Evolutionary conservation across 2,888 invertebrate species (phyloP).

Genomic region (Plemyria rubiginata): DNA sequence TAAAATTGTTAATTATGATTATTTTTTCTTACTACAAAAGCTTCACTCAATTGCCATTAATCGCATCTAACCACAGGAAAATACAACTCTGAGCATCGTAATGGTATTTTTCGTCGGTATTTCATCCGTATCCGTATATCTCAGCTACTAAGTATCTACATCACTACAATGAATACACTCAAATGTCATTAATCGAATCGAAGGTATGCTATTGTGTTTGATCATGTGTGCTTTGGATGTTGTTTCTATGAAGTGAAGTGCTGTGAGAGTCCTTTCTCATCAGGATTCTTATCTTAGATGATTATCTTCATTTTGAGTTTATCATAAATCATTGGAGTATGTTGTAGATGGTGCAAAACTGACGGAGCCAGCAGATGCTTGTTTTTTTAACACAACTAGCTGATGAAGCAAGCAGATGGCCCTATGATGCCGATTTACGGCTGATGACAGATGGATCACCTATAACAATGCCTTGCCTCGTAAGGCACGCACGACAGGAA

Average conservation of each 20-base stretch:
- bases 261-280: constrained; percentile 26
- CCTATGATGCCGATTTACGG: no score
- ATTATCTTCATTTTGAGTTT: constrained; percentile 2
- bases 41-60: no score
- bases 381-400: no score
- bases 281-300: constrained; percentile 17
- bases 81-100: not conserved
- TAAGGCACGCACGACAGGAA: no score
- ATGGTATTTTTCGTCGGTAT: not conserved
- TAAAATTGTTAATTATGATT: no score
- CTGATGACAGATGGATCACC: no score
- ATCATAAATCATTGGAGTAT: constrained; percentile 36
- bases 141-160: constrained; percentile 6
- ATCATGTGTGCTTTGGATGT: constrained; percentile 72
- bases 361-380: no score
- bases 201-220: constrained; percentile 78
- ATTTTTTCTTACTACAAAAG: no score
- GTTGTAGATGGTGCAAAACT: not conserved
- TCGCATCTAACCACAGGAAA: not conserved
- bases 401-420: no score
- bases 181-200: constrained; percentile 78
- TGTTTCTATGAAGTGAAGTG: constrained; percentile 46
- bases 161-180: constrained; percentile 54
- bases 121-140: constrained; percentile 14
- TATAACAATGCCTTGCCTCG: no score